Conservation (phyloP, 2,888 invertebrate genomes). For the Cylloceria caligata region DNA sequence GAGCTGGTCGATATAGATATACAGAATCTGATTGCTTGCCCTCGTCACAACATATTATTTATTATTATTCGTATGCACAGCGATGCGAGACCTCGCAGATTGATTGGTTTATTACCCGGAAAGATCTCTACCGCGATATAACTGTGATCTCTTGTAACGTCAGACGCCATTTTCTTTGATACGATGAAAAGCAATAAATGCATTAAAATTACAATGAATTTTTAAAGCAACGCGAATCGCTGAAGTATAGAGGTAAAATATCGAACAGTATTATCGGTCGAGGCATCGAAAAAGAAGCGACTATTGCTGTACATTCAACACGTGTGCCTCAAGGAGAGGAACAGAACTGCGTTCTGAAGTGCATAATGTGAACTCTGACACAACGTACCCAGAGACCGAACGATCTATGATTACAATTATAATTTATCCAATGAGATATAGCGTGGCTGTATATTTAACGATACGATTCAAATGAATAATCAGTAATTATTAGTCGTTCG, state of each 20-base stretch:
- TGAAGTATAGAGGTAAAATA: constrained; percentile 20
- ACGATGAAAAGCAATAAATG: not conserved
- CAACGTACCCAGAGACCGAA: not conserved
- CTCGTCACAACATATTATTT: constrained; percentile 6
- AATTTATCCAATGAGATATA: not conserved
- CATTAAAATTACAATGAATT: not conserved
- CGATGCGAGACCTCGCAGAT: not conserved
- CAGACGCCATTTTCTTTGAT: not conserved
- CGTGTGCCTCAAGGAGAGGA: not conserved
- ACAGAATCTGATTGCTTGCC: constrained; percentile 11
- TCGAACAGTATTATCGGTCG: constrained; percentile 57
- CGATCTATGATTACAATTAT: constrained; percentile 23
- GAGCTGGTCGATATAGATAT: constrained; percentile 52
- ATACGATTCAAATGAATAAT: constrained; percentile 1
- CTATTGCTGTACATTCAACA: constrained; percentile 17
- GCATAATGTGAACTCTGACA: not conserved
- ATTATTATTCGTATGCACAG: not conserved
- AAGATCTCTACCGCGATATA: constrained; percentile 17
- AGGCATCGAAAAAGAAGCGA: constrained; percentile 44
- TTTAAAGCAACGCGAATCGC: not conserved
- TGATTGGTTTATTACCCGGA: not conserved
- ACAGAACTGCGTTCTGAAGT: not conserved
- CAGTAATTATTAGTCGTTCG: not conserved
- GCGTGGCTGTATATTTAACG: not conserved
- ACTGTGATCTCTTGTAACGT: constrained; percentile 6